phyloP scores from a whole-genome alignment of 2,113 vertebrate genomes.

The Platichthys flesus region DNA sequence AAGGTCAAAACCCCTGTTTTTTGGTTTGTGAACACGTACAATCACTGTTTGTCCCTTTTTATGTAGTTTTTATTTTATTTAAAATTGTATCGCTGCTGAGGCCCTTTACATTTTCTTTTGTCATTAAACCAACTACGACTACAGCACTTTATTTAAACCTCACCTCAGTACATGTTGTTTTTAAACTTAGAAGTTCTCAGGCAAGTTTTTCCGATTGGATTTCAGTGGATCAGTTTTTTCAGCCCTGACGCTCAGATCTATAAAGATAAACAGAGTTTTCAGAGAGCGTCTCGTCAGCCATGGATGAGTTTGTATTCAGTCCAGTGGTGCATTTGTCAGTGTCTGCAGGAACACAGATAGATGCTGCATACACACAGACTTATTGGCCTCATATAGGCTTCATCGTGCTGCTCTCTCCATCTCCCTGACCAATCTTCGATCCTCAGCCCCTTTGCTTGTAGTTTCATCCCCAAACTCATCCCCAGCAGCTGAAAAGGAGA shows the following conservation, averaged over 20 bases:
- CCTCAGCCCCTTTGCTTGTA: neutral
- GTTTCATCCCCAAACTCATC: constrained; percentile 20
- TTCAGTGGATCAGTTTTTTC: neutral
- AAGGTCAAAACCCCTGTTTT: too few relatives aligned
- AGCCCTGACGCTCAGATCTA: neutral
- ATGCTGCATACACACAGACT: constrained; percentile 43
- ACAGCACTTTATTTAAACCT: too few relatives aligned
- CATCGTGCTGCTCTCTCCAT: constrained; percentile 36
- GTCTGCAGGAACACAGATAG: constrained; percentile 44
- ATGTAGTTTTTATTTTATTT: too few relatives aligned
- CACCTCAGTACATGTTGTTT: too few relatives aligned
- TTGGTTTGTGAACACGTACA: neutral
- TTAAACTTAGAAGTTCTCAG: too few relatives aligned
- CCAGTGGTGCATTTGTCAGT: constrained; percentile 43
- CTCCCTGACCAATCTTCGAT: constrained; percentile 52
- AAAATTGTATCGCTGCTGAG: too few relatives aligned
- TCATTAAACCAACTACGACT: too few relatives aligned
- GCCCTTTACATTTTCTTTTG: too few relatives aligned
- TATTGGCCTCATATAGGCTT: constrained; percentile 39
- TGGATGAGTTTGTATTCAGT: constrained; percentile 16
- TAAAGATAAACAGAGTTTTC: constrained; percentile 14
- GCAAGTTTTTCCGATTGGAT: neutral
- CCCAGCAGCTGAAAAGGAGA: constrained; percentile 24
- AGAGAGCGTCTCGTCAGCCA: neutral
- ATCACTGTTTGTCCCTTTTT: neutral